phyloP scores from a whole-genome alignment of 2,113 vertebrate genomes.

The Coturnix japonica region DNA sequence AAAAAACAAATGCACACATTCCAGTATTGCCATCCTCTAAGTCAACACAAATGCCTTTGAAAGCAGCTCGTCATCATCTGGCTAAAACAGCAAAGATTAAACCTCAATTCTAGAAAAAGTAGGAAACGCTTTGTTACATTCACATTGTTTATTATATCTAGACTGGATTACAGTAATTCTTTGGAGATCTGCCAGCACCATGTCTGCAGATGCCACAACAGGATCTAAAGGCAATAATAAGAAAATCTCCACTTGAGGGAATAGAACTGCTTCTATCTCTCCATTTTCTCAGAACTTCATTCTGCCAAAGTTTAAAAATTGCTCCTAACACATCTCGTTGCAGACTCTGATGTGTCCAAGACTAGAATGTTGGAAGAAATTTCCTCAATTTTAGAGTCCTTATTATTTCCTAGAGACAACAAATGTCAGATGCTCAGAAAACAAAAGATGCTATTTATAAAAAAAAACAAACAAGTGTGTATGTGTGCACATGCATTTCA shows the following conservation, averaged over 20 bases:
- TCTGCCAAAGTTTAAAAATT: not conserved
- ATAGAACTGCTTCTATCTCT: not conserved
- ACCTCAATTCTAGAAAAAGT: not conserved
- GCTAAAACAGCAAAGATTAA: conserved; percentile 16
- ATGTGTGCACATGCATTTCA: not conserved
- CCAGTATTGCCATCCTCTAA: not conserved
- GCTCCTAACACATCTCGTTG: not conserved
- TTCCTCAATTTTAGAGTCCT: not conserved
- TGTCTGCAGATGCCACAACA: not conserved
- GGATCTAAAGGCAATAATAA: not conserved
- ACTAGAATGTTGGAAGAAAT: not conserved
- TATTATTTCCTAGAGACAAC: not conserved
- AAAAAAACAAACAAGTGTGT: not conserved
- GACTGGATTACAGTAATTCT: conserved; percentile 13
- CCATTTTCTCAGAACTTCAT: not conserved
- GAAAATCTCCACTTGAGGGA: not conserved
- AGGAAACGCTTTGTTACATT: not conserved
- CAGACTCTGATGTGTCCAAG: not conserved
- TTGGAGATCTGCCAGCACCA: not conserved
- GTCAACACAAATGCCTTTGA: not conserved
- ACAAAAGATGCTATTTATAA: not conserved
- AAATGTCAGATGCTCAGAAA: not conserved
- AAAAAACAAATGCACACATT: not conserved
- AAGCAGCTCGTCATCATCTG: not conserved
- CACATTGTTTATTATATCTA: not conserved